Conservation (phyloP, 2,797 vertebrate species). For the Hephaestus fuliginosus region DNA sequence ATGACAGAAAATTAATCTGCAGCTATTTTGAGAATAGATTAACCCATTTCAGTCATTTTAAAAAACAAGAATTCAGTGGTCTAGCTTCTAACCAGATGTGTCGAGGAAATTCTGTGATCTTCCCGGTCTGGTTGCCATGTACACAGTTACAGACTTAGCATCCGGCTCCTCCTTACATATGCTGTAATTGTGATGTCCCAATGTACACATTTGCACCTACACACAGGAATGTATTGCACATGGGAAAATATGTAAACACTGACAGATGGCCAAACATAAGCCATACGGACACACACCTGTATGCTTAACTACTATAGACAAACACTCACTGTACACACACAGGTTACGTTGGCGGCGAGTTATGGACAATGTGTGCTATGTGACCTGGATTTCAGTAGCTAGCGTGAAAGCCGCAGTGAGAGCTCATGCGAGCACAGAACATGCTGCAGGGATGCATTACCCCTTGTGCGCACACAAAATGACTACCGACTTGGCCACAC, state of each 20-base stretch:
- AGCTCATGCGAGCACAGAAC: slow-evolving; percentile 68
- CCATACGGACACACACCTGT: slow-evolving; percentile 17
- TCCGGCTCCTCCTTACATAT: slow-evolving; percentile 6
- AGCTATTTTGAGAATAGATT: no score
- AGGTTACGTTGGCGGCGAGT: slow-evolving; percentile 44
- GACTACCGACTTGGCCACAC: neutral
- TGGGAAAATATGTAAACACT: neutral
- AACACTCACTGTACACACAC: neutral
- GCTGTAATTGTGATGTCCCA: neutral
- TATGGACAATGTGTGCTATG: slow-evolving; percentile 43
- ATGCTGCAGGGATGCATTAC: slow-evolving; percentile 69
- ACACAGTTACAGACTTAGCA: slow-evolving; percentile 5
- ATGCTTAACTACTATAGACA: neutral
- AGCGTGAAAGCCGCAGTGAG: slow-evolving; percentile 65
- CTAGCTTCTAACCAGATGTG: neutral
- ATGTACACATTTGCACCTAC: slow-evolving; percentile 12
- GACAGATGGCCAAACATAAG: neutral
- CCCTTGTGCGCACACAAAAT: slow-evolving; percentile 38
- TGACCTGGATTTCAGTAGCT: slow-evolving; percentile 80
- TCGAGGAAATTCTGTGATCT: neutral
- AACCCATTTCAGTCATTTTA: neutral
- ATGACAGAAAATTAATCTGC: no score
- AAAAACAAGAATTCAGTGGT: neutral
- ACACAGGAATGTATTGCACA: neutral
- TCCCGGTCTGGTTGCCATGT: slow-evolving; percentile 35